Evolutionary conservation across 2,113 vertebrate species (phyloP).

Genomic region (Ivindomyrus marchei): DNA sequence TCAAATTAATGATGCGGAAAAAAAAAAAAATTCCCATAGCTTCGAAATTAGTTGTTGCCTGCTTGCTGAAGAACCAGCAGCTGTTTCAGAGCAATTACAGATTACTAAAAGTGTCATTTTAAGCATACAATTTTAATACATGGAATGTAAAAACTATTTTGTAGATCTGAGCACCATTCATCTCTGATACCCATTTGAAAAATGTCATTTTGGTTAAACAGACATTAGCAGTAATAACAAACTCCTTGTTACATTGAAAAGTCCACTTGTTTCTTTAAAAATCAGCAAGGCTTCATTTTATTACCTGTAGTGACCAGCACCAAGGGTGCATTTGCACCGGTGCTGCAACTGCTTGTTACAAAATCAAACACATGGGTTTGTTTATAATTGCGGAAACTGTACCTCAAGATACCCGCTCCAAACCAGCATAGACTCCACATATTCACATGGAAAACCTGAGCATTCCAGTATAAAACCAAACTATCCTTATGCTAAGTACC

Average conservation of each 20-base stretch:
- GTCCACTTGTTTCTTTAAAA: not conserved
- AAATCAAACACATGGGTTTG: not conserved
- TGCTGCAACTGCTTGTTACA: not conserved
- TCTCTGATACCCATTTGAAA: not conserved
- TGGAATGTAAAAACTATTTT: not conserved
- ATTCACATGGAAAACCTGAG: not conserved
- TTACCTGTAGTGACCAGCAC: not conserved
- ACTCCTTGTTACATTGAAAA: not conserved
- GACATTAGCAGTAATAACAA: not conserved
- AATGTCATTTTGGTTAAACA: constrained; percentile 5
- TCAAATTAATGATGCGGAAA: not conserved
- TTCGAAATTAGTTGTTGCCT: not conserved
- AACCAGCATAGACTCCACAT: not conserved
- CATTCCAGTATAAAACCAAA: not conserved
- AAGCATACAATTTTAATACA: not conserved
- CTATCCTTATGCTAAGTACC: not conserved
- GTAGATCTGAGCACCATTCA: not conserved
- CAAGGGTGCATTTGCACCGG: not conserved
- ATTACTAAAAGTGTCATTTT: not conserved
- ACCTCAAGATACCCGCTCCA: not conserved
- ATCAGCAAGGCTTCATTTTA: not conserved
- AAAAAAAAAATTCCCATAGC: not conserved
- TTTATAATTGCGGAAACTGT: not conserved
- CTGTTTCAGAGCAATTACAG: not conserved
- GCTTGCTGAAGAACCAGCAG: not conserved